Percentiles rank a stretch among this genome's conserved stretches.
Evolutionary conservation across 1,140 invertebrate genomes (phyloP).

Genomic region (Drosophila rufa): DNA sequence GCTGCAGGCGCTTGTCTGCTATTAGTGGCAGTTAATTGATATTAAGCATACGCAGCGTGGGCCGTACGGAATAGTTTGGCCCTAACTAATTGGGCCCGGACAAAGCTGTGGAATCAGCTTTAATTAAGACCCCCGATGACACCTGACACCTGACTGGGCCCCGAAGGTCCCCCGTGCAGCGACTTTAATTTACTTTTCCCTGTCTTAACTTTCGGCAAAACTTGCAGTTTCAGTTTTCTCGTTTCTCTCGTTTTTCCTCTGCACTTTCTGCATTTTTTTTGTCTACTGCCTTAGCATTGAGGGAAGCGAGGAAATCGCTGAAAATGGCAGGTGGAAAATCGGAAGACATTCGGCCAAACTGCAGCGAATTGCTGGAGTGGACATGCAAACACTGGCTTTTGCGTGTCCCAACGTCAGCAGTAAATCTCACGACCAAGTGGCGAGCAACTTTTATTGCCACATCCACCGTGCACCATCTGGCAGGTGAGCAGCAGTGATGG

Average conservation of each 20-base stretch:
- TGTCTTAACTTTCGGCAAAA: conserved; percentile 30
- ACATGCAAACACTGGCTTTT: conserved; percentile 44
- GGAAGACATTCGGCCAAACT: conserved; percentile 20
- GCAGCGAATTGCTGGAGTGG: conserved; percentile 35
- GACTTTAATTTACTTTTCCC: conserved; percentile 52
- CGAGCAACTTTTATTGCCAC: conserved; percentile 34
- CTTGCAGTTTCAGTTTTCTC: conserved; percentile 19
- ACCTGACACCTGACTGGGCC: conserved; percentile 29
- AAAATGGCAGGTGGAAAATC: conserved; percentile 8
- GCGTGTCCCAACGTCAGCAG: conserved; percentile 32
- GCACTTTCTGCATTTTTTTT: background rate
- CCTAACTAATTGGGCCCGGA: conserved; percentile 18
- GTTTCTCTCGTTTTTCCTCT: background rate
- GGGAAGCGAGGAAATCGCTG: background rate
- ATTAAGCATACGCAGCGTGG: conserved; percentile 56
- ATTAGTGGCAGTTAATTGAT: conserved; percentile 44
- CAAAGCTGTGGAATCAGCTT: conserved; percentile 19
- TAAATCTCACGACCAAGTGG: conserved; percentile 35
- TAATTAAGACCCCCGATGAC: conserved; percentile 58
- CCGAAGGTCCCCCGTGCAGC: conserved; percentile 8
- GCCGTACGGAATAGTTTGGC: conserved; percentile 13
- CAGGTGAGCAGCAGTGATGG: conserved; percentile 6
- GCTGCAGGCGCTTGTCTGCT: conserved; percentile 12
- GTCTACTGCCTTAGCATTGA: background rate
- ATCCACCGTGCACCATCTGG: conserved; percentile 24